Evolutionary conservation across 1,140 invertebrate genomes (phyloP), one percentile per base, ranked within the genome.

Genomic region (Drosophila parvula): DNA sequence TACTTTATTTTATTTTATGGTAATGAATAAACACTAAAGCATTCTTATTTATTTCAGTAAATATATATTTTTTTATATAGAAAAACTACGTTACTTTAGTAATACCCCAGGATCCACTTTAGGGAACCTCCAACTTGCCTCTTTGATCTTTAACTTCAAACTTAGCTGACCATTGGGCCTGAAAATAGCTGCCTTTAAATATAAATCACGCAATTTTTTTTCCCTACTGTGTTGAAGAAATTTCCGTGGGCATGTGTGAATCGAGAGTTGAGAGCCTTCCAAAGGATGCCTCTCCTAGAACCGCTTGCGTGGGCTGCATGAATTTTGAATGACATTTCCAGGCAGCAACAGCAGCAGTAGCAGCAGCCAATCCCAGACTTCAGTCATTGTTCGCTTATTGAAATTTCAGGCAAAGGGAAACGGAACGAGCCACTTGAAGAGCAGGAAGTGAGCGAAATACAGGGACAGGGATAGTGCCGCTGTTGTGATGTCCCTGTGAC

Each of bases 251-350:
- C 82, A 85, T 85, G 74, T 71, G 81, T 81, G 74, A 79, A 53
- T 60, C 12, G 32, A 10, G 30, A 48, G 18, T 4, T 11, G 47
- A 34, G 30, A 45, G 45, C 47, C 65, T 67, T 47, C 45, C 62
- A 30, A 69, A 88, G 77, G 61, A 74, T 77, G 57, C 48, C 22
- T 38, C 38, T 62, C 43, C 41, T 45, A 43, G 58, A 47, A 18
- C 53, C 38, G 62, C 40, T 70, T 71, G 70, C 74, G 74, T 84
- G 81, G 81, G 78, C 63, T 86, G 79, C 75, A 82, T 88, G 82
- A 88, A 86, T 86, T 86, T 86, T 70, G 81, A 88, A 86, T 86
- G 83, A 78, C 82, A 81, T 73, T 74, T 62, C 56, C 55, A 73
- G 63, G 77, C 48, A 79, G 68, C 30, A 81, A 45, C 14, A 50